These are phyloP conservation scores for Dynastes tityus DNA, from an alignment of 2,888 invertebrate species.

Conservation along the genomic window DNA sequence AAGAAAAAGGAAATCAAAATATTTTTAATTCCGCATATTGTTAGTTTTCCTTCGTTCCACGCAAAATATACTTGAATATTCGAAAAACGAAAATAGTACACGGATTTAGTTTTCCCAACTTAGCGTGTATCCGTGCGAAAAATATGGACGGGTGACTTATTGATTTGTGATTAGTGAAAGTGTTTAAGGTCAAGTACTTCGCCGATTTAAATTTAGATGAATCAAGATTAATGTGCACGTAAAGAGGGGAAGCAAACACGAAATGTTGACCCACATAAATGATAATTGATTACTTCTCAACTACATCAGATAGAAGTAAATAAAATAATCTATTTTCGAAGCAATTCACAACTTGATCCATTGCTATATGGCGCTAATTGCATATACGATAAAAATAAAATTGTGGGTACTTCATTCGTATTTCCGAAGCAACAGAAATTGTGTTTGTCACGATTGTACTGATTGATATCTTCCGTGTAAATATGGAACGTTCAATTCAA, in stretches of 20 bases:
- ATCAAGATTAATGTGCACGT: slow-evolving; percentile 42
- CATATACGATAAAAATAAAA: slow-evolving; percentile 9
- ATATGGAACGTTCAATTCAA: not conserved
- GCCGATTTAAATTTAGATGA: slow-evolving; percentile 46
- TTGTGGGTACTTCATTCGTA: not conserved
- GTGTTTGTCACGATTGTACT: slow-evolving; percentile 1
- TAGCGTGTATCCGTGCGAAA: slow-evolving; percentile 1
- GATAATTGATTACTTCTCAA: slow-evolving; percentile 38
- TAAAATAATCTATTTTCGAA: slow-evolving; percentile 36
- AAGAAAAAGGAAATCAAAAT: no score
- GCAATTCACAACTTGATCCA: not conserved
- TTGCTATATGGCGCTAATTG: not conserved
- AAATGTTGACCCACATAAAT: slow-evolving; percentile 42
- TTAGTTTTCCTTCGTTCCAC: no score
- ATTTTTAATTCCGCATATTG: no score
- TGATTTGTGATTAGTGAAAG: slow-evolving; percentile 47
- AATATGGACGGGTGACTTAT: slow-evolving; percentile 19
- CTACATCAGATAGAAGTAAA: slow-evolving; percentile 24
- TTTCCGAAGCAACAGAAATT: slow-evolving; percentile 18
- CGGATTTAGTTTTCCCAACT: not conserved
- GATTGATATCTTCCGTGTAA: slow-evolving; percentile 7
- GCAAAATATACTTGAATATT: no score
- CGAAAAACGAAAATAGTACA: no score
- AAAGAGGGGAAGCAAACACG: slow-evolving; percentile 38
- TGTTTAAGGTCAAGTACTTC: slow-evolving; percentile 48